These are phyloP conservation scores for Mesochorus sp. DNA, from an alignment of 2,888 invertebrate genomes.

Conservation along the genomic window DNA sequence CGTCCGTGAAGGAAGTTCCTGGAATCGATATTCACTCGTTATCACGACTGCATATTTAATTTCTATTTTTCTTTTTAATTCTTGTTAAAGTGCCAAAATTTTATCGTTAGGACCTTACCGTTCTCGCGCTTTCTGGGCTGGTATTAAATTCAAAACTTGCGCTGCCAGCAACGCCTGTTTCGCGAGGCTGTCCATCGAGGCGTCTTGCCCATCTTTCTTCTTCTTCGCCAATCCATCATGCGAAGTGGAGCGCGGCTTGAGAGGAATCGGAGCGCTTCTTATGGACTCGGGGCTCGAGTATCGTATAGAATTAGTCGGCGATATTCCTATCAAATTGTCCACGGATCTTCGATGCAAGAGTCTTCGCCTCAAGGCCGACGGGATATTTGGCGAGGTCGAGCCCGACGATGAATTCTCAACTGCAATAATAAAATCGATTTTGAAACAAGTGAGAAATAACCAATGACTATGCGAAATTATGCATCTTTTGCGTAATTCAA, in stretches of 20 bases:
- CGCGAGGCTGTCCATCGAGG: slow-evolving; percentile 87
- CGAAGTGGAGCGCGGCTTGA: slow-evolving; percentile 78
- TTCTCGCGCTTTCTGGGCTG: slow-evolving; percentile 91
- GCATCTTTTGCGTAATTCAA: too few species aligned
- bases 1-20: slow-evolving; percentile 92
- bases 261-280: slow-evolving; percentile 77
- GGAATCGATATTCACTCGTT: slow-evolving; percentile 57
- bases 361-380: slow-evolving; percentile 71
- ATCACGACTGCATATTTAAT: neutral
- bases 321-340: slow-evolving; percentile 78
- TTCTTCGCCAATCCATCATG: slow-evolving; percentile 76
- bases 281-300: slow-evolving; percentile 80
- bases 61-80: neutral
- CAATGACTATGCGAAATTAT: slow-evolving; percentile 26
- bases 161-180: slow-evolving; percentile 90
- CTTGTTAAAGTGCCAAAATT: neutral
- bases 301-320: slow-evolving; percentile 76
- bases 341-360: slow-evolving; percentile 78
- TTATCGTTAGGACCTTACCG: slow-evolving; percentile 82
- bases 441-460: slow-evolving; percentile 9
- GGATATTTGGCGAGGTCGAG: slow-evolving; percentile 77
- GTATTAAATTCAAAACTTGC: slow-evolving; percentile 91
- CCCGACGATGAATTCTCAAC: slow-evolving; percentile 77
- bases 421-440: slow-evolving; percentile 64
- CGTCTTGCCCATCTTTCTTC: slow-evolving; percentile 71